phyloP scores from a whole-genome alignment of 92 coral and sea anemone species.

The Porites cylindrica region DNA sequence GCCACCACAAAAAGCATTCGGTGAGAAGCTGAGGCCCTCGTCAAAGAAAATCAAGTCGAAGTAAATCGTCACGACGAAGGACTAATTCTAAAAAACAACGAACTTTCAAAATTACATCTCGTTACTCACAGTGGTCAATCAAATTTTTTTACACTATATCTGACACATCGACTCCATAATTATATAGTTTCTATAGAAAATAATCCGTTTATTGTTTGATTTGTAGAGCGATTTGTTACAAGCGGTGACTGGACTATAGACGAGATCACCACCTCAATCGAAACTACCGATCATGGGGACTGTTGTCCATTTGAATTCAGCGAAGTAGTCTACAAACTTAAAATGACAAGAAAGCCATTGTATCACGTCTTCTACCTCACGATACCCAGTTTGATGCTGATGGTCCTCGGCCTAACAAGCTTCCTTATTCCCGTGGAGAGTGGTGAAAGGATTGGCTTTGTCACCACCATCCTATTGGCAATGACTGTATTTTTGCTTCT shows the following conservation, averaged over 20 bases:
- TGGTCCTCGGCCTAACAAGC: conserved; percentile 60
- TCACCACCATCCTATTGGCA: conserved; percentile 84
- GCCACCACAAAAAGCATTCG: too few relatives aligned
- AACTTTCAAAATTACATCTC: too few relatives aligned
- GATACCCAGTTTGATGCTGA: conserved; percentile 69
- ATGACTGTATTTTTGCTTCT: conserved; percentile 86
- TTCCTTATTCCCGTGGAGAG: conserved; percentile 88
- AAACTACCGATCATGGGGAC: conserved; percentile 52
- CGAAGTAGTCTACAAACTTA: conserved; percentile 51
- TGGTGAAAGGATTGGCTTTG: conserved; percentile 94
- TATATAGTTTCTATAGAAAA: too few relatives aligned
- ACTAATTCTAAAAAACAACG: too few relatives aligned
- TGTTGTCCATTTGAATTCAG: conserved; percentile 77
- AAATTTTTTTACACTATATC: too few relatives aligned
- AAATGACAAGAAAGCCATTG: conserved; percentile 58
- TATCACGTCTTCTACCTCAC: conserved; percentile 80
- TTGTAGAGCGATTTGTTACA: conserved; percentile 61
- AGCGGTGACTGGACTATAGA: conserved; percentile 76
- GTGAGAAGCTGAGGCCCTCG: too few relatives aligned
- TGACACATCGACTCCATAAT: too few relatives aligned
- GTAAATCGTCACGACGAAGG: too few relatives aligned
- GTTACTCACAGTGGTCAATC: too few relatives aligned
- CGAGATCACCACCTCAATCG: background rate
- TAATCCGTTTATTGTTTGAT: too few relatives aligned
- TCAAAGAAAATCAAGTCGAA: too few relatives aligned